Base-by-base conservation (phyloP, 2,113 vertebrate genomes). In the Noturus placidus region DNA sequence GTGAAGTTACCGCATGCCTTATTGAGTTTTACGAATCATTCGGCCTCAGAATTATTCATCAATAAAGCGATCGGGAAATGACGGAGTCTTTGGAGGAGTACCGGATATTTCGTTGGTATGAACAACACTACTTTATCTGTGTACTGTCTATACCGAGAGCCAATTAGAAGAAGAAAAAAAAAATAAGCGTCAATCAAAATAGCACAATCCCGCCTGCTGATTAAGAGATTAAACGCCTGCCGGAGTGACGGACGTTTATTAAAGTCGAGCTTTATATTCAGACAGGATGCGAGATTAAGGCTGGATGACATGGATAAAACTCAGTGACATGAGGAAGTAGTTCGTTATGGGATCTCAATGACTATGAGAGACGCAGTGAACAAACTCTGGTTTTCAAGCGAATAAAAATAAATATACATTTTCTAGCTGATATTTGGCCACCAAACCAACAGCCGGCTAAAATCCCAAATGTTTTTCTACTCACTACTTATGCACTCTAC, bases 141-240 rank as follows among this genome's bases (percentile, higher is more conserved):
- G 13, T 52, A 52, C 74, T n/a, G 11, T 77, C 74, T 6, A 11
- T 77, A n/a, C 13, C 5, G 11, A 52, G 42, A 77, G 46, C 25
- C 74, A 77, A 77, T 77, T 77, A 77, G 42, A 50, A 14, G 14
- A 10, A 10, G 46, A 50, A 50, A n/a, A 52, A 50, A 77, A 52
- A n/a, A 27, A 14, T 2, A 42, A 19, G 46, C 5, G 27, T 77
- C 74, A 50, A 77, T 77, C 74, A 77, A 52, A 77, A 77, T 52
- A 52, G 46, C 42, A 15, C 74, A 77, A 77, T 77, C 46, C 8
- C 5, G 46, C 74, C 15, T 3, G 46, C 46, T 77, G 74, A 77
- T 77, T 77, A 77, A 77, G n/a, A 7, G 38, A 77, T 77, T 77
- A 77, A 77, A 27, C 46, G 74, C 13, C 74, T n/a, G 74, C 42